phyloP scores from a whole-genome alignment of 2,113 vertebrate genomes.

The Tyto alba region DNA sequence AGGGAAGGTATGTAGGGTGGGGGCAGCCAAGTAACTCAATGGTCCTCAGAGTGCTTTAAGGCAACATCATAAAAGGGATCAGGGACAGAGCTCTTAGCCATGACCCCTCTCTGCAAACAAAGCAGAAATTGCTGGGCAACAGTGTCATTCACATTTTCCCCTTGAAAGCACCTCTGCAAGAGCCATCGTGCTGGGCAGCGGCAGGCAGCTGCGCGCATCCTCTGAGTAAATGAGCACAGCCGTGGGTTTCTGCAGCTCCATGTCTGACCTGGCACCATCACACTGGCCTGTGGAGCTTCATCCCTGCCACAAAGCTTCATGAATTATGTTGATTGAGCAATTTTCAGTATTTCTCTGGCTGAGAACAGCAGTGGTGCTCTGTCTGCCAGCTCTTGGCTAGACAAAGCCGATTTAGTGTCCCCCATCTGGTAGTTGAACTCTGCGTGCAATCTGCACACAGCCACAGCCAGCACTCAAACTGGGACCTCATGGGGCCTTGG shows the following conservation, averaged over 20 bases:
- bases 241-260: neutral
- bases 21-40: neutral
- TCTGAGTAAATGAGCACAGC: neutral
- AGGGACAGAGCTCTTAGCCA: constrained; percentile 17
- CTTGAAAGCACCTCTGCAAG: neutral
- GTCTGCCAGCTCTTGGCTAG: constrained; percentile 62
- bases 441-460: neutral
- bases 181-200: accelerated
- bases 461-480: neutral
- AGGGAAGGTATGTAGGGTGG: neutral
- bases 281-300: neutral
- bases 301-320: constrained; percentile 6
- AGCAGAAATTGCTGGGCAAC: neutral
- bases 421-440: constrained; percentile 58
- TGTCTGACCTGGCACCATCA: neutral
- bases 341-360: constrained; percentile 46
- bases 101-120: constrained; percentile 42
- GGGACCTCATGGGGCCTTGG: neutral
- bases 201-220: neutral
- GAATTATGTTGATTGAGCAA: constrained; percentile 42
- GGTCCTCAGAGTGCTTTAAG: neutral
- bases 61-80: constrained; percentile 44
- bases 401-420: constrained; percentile 51
- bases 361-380: constrained; percentile 32
- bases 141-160: neutral